These are phyloP conservation scores for Unio pictorum DNA, from an alignment of 2,888 invertebrate species.

Conservation along the genomic window DNA sequence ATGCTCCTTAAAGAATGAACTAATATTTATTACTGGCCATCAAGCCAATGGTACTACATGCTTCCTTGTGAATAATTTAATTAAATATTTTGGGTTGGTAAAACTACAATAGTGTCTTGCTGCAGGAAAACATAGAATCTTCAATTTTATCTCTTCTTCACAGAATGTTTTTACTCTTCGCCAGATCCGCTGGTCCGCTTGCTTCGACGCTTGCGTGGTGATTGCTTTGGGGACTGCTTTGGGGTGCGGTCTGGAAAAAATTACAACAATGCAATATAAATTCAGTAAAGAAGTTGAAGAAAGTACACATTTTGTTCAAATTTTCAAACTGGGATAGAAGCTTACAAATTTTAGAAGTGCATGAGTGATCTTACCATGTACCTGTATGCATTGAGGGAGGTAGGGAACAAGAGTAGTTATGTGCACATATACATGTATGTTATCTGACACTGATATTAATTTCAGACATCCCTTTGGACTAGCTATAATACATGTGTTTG, in stretches of 20 bases:
- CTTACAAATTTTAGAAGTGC: too few species aligned
- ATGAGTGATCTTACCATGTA: too few species aligned
- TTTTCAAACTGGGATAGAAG: background rate
- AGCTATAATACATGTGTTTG: too few species aligned
- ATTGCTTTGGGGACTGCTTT: slow-evolving; percentile 65
- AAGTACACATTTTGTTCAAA: background rate
- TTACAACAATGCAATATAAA: background rate
- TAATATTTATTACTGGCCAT: too few species aligned
- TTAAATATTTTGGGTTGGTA: slow-evolving; percentile 41
- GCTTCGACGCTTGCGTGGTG: slow-evolving; percentile 62
- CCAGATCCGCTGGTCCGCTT: slow-evolving; percentile 59
- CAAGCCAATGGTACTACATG: slow-evolving; percentile 40
- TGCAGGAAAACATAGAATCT: slow-evolving; percentile 33
- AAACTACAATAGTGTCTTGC: slow-evolving; percentile 41
- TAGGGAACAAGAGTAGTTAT: too few species aligned
- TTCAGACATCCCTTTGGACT: background rate
- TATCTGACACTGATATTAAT: background rate
- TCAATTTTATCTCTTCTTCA: slow-evolving; percentile 26
- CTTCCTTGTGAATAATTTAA: slow-evolving; percentile 53
- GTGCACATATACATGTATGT: too few species aligned
- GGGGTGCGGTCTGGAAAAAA: slow-evolving; percentile 65
- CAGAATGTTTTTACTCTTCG: slow-evolving; percentile 52
- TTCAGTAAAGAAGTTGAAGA: background rate
- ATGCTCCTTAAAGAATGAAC: too few species aligned
- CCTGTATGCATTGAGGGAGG: too few species aligned